Percentiles rank a stretch among this genome's conserved stretches.
These are phyloP conservation scores for Melieria crassipennis DNA, from an alignment of 2,888 invertebrate species.

Conservation along the genomic window DNA sequence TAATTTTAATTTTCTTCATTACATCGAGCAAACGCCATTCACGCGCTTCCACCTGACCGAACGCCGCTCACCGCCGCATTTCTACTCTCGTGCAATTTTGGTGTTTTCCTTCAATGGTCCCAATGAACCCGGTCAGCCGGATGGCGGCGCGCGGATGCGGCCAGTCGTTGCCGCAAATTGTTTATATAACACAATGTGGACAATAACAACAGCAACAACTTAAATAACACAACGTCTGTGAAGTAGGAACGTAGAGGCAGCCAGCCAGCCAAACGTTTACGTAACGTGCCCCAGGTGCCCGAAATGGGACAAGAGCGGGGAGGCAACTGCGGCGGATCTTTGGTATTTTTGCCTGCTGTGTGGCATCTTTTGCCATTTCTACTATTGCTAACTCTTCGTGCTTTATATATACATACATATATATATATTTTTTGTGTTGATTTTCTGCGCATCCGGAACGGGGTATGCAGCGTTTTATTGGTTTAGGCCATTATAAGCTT, in stretches of 20 bases:
- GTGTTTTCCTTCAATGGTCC: no score
- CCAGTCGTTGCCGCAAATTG: slow-evolving; percentile 11
- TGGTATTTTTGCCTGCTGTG: no score
- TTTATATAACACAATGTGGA: slow-evolving; percentile 15
- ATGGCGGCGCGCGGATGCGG: neutral
- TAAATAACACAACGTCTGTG: neutral
- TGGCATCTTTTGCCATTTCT: neutral
- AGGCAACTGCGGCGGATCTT: no score
- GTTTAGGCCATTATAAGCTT: slow-evolving; percentile 26
- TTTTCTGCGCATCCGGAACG: neutral
- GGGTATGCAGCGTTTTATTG: slow-evolving; percentile 22
- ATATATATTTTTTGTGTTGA: neutral
- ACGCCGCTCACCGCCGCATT: neutral
- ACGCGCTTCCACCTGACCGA: neutral
- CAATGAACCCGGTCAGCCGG: no score
- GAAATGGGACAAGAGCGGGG: neutral
- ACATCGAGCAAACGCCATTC: slow-evolving; percentile 4
- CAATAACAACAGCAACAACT: neutral
- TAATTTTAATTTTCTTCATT: slow-evolving; percentile 27
- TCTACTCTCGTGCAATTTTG: neutral
- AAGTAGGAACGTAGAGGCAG: neutral
- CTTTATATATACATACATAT: neutral
- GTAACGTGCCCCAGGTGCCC: slow-evolving; percentile 5
- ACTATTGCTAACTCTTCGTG: neutral
- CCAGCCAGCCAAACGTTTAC: neutral